Base-by-base conservation (phyloP, 2,797 vertebrate species). In the Coregonus sp. region DNA sequence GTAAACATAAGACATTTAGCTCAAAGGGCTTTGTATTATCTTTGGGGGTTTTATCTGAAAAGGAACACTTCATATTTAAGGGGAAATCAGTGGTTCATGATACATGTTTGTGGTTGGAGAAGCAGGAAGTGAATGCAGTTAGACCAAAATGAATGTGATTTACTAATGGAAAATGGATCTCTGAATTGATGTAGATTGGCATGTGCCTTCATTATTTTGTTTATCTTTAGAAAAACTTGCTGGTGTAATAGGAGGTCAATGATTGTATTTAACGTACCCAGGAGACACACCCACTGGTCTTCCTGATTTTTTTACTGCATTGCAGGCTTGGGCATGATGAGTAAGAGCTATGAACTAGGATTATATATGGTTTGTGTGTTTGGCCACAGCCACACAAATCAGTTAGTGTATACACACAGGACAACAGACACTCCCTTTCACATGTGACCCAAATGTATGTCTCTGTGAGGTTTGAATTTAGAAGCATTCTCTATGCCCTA, bases 1-100 rank as follows among this genome's bases (percentile, higher is more conserved):
- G 94, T 95, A 88, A 94, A 93, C 85, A 85, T 80, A 90, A 31
- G 75, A 76, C 0, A 31, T 66, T 1, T 29, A 29, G 63, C 9
- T 31, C 1, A 6, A 66, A 4, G 1, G 12, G 33, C 6, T 18
- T 68, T 29, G 4, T 31, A 2, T 76, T 61, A 61, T 20, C n/a
- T 61, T 61, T 25, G 25, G 15, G 69, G 40, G 16, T 50, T 78
- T 6, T 80, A 78, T 73, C 18, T 71, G 70, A 72, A 59, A 61
- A 59, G 31, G 16, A 16, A 77, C 52, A 54, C 31, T 72, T 61
- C 74, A 33, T 6, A 33, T 63, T 29, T 66, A 6, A 11, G 4
- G 61, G 11, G 40, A 47, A 52, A 61, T 35, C 37, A 4, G 7
- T 70, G 0, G n/a, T 37, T 70, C 20, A 74, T 82, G 77, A 69